Evolutionary conservation across 2,888 invertebrate genomes (phyloP), one percentile per base, ranked within the genome.

Genomic region (Cantharis nigra): DNA sequence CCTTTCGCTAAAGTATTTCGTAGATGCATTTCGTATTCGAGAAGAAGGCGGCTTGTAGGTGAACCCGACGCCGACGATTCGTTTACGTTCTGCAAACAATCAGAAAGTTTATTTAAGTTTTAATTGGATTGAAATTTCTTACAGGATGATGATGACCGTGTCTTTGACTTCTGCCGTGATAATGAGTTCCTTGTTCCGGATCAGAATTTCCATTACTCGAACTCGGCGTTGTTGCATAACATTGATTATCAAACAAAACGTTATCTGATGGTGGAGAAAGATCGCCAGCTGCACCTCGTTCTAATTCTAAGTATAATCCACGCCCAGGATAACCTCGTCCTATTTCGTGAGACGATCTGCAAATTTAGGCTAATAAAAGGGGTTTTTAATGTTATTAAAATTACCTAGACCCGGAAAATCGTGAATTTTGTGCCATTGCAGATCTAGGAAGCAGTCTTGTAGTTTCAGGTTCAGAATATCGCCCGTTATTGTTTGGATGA

Each of bases 11-110:
- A 90, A 0, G 97, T 97, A 87, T 97, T 97, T 80, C 97, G 91
- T 75, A 97, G 91, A 88, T 97, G 97, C 95, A 96, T 96, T 90
- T 97, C 97, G 86, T 97, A 97, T 88, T 97, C 97, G 78, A 97
- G 91, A 20, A 97, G 91, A 10, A 97, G 91, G 23, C 96, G 91
- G 83, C 96, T 94, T 71, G 97, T 94, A 76, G 97, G 94, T 77
- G 96, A 95, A 18, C 96, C 94, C 0, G 96, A 94, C 0, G 95
- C 94, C 26, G 95, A 93, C 0, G 94, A 94, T 10, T 92, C 92
- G 86, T 93, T 93, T 3, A 92, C 91, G 83, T 93, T 94, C 85
- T 88, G 78, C 14, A 62, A 64, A 49, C 30, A 64, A 49, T 67
- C n/a, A 63, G 7, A 16, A 20, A 71, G 71, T 71, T 33, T 49